Evolutionary conservation across 2,113 vertebrate genomes (phyloP).

Genomic region (Zootoca vivipara): DNA sequence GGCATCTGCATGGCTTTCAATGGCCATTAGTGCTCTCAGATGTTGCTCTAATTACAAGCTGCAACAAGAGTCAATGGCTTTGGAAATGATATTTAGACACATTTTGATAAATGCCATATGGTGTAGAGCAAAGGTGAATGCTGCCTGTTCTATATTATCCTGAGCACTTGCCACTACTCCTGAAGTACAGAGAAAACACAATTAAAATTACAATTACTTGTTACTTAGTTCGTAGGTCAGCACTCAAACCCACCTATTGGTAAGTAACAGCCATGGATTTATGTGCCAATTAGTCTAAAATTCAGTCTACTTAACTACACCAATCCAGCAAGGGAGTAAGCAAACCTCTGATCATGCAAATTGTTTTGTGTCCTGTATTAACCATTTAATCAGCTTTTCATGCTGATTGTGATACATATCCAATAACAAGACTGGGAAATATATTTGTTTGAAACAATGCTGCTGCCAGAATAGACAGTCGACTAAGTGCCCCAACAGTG

Average conservation of each 20-base stretch:
- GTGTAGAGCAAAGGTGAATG: not conserved
- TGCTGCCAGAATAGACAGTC: not conserved
- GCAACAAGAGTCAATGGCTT: not conserved
- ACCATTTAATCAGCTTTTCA: not conserved
- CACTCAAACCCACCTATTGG: not conserved
- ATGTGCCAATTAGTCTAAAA: not conserved
- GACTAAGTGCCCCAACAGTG: too few relatives aligned
- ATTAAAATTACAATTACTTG: not conserved
- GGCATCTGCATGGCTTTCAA: not conserved
- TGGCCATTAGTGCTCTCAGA: not conserved
- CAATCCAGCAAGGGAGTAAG: not conserved
- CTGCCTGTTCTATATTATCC: not conserved
- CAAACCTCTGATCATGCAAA: not conserved
- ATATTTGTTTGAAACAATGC: not conserved
- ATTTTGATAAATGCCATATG: not conserved
- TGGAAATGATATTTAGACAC: not conserved
- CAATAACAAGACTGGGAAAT: not conserved
- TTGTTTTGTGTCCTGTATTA: not conserved
- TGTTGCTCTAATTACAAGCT: not conserved
- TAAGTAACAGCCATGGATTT: not conserved
- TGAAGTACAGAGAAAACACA: not conserved
- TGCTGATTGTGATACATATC: not conserved
- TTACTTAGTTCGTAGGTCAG: not conserved
- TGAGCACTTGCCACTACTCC: not conserved
- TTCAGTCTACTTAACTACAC: not conserved